Base-by-base conservation (phyloP, 1,140 invertebrate genomes). In the Zophobas morio region DNA sequence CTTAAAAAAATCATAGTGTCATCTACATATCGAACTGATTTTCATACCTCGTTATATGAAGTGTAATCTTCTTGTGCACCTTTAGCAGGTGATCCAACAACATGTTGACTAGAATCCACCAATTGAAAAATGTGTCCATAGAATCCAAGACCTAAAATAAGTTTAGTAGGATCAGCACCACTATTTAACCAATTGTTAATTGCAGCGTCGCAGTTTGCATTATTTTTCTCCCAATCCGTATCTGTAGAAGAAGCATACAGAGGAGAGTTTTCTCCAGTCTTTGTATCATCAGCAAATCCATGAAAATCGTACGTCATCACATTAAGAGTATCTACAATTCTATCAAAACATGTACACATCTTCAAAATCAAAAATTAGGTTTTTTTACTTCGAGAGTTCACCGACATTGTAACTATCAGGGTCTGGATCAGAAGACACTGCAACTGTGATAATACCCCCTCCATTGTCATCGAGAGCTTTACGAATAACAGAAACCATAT, bases 41-140 rank as follows among this genome's bases (percentile, higher is more conserved):
- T 20, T 20, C 20, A 20, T 20, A 20, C 20, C 20, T 20, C 20
- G 20, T 20, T 20, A 20, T 20, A 20, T 20, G 20, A 20, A 20
- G 20, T 20, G 20, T 20, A 20, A 20, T 20, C 20, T 20, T 20
- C 20, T 20, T 20, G 20, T 20, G 20, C 46, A 60, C 37, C 60
- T 57, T 89, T 87, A 86, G 88, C 56, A 79, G 86, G 81, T 4
- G 89, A 89, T 47, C 90, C 90, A 0, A 91, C 86, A 1, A 90
- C 84, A 6, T 89, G 86, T n/a, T 87, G 81, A 6, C 84, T 85
- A 1, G 87, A 76, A 74, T 88, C 83, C 1, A 85, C 86, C 1
- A 93, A 84, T 0, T 88, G 90, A 83, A 92, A 93, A 46, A 90
- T 90, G 74, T 91, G 88, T 8, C 92, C 93, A 81, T 92, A 94